Conservation (phyloP, 1,140 invertebrate genomes). For the Hycleus cichorii region DNA sequence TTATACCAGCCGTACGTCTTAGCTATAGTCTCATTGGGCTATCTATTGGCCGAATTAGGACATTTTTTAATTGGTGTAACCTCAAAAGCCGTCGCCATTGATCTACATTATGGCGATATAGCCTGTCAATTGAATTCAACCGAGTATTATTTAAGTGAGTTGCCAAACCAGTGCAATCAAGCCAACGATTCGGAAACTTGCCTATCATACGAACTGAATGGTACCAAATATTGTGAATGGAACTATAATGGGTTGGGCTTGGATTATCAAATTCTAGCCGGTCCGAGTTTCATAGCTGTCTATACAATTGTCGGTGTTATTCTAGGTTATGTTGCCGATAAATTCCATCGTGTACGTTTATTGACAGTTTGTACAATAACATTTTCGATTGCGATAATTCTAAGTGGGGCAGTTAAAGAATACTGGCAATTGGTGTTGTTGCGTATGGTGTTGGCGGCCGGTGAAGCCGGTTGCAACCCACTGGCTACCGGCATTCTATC, state of each 20-base stretch:
- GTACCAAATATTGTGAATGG: conserved; percentile 76
- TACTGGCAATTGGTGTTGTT: conserved; percentile 87
- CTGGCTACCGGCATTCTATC: conserved; percentile 79
- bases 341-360: conserved; percentile 62
- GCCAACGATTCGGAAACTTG: conserved; percentile 60
- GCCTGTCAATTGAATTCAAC: conserved; percentile 72
- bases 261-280: conserved; percentile 86
- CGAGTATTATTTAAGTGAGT: conserved; percentile 45
- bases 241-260: conserved; percentile 86
- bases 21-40: conserved; percentile 69
- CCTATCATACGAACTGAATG: conserved; percentile 56
- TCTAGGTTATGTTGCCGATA: conserved; percentile 79
- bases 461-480: conserved; percentile 85
- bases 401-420: conserved; percentile 74
- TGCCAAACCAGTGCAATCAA: conserved; percentile 58
- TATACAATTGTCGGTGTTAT: conserved; percentile 82
- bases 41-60: conserved; percentile 75
- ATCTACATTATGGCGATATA: conserved; percentile 82
- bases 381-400: conserved; percentile 72
- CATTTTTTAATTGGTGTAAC: conserved; percentile 85
- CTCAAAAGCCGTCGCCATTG: conserved; percentile 72
- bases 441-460: conserved; percentile 79
- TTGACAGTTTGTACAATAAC: conserved; percentile 69
- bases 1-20: conserved; percentile 71
- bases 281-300: conserved; percentile 84